Percentiles rank a stretch among this genome's conserved stretches.
These are phyloP conservation scores for Steinernema feltiae DNA, from an alignment of 1,140 invertebrate species.

Conservation along the genomic window DNA sequence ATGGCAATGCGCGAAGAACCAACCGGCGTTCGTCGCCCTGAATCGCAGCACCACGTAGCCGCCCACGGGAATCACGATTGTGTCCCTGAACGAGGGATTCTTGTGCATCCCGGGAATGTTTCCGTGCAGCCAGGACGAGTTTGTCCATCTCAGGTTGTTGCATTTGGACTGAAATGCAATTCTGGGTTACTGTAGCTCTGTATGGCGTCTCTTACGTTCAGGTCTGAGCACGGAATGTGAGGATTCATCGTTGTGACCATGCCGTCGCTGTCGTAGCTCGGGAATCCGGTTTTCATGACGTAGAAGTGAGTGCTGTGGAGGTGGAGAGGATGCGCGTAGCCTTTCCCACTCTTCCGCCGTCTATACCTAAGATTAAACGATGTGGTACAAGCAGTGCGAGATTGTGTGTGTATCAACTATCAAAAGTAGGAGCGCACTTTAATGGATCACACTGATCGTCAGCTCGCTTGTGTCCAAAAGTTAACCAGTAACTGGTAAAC, in stretches of 20 bases:
- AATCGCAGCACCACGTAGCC: background rate
- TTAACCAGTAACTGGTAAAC: no score
- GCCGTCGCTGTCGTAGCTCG: constrained; percentile 28
- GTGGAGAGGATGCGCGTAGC: constrained; percentile 53
- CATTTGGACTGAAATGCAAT: background rate
- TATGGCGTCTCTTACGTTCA: background rate
- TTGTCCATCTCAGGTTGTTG: background rate
- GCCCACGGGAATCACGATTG: background rate
- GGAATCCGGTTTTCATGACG: constrained; percentile 50
- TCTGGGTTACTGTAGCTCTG: background rate
- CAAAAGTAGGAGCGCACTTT: background rate
- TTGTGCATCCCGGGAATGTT: background rate
- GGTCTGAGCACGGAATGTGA: background rate
- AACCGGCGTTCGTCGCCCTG: background rate
- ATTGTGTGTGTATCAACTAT: constrained; percentile 22
- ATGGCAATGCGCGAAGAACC: background rate
- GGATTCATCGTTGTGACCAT: background rate
- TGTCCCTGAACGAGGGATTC: background rate
- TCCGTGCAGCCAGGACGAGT: background rate
- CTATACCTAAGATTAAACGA: constrained; percentile 43
- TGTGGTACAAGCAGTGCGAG: constrained; percentile 49
- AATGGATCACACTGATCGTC: background rate
- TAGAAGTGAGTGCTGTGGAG: constrained; percentile 53
- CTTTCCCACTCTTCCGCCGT: constrained; percentile 40
- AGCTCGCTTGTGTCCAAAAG: no score